Conservation (phyloP, 2,797 vertebrate genomes). For the Halcyon smyrnensis region DNA sequence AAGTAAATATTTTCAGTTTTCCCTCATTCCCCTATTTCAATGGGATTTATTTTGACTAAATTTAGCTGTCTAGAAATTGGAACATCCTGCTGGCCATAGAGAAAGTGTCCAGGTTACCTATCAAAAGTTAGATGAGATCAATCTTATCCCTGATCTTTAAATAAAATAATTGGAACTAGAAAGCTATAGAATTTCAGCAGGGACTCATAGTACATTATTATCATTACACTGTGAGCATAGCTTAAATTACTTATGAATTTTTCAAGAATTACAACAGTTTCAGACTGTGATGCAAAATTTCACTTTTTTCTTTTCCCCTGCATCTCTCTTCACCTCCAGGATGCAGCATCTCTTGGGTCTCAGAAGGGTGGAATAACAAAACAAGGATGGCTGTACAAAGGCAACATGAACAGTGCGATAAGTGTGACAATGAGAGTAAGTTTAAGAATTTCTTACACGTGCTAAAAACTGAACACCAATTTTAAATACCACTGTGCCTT, state of each 20-base stretch:
- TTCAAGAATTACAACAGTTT: not conserved
- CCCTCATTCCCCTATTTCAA: not conserved
- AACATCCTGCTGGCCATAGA: too few relatives aligned
- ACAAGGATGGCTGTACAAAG: conserved; percentile 98
- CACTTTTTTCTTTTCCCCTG: not conserved
- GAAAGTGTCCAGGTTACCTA: too few relatives aligned
- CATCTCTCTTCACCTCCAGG: conserved; percentile 72
- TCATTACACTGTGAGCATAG: not conserved
- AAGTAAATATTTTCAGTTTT: not conserved
- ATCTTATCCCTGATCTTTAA: not conserved
- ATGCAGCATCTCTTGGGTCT: conserved; percentile 92
- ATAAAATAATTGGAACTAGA: not conserved
- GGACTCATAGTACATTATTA: not conserved
- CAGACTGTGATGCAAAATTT: not conserved
- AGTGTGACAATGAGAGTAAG: conserved; percentile 98
- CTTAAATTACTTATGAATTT: not conserved
- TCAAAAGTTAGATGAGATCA: not conserved
- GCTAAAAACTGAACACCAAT: not conserved
- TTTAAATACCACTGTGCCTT: not conserved
- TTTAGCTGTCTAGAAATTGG: not conserved
- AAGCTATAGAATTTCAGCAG: not conserved
- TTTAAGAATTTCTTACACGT: fast-evolving
- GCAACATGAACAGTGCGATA: conserved; percentile 98
- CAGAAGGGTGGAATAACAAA: conserved; percentile 97
- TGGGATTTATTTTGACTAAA: not conserved